Evolutionary conservation across 2,113 vertebrate species (phyloP).

Genomic region (Lagopus leucura): DNA sequence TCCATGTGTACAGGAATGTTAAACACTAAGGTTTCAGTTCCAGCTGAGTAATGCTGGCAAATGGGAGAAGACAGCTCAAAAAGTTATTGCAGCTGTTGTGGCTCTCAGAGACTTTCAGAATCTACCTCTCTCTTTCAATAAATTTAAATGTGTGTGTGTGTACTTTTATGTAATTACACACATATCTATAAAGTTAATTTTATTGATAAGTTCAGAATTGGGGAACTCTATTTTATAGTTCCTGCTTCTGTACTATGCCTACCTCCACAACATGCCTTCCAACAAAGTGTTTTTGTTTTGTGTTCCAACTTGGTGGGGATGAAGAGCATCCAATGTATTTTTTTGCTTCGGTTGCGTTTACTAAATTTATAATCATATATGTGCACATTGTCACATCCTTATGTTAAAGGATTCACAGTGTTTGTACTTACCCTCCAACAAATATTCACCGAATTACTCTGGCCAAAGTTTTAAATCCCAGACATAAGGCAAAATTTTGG

Average conservation of each 20-base stretch:
- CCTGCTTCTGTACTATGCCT: background rate
- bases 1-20: background rate
- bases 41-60: background rate
- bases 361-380: background rate
- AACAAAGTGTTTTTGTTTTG: background rate
- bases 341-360: background rate
- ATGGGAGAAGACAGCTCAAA: background rate
- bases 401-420: background rate
- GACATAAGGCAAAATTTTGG: background rate
- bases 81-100: background rate
- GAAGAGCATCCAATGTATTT: background rate
- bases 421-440: background rate
- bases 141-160: background rate
- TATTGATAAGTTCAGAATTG: background rate
- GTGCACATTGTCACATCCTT: rapidly evolving
- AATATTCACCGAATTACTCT: background rate
- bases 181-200: background rate
- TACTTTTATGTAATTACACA: background rate
- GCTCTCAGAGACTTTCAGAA: background rate
- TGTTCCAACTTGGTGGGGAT: background rate
- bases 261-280: background rate
- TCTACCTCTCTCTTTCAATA: background rate
- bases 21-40: background rate
- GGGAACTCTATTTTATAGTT: background rate
- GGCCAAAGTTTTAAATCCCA: background rate